These are phyloP conservation scores for Gobio occitaniae DNA, from an alignment of 2,797 vertebrate genomes.

Conservation along the genomic window DNA sequence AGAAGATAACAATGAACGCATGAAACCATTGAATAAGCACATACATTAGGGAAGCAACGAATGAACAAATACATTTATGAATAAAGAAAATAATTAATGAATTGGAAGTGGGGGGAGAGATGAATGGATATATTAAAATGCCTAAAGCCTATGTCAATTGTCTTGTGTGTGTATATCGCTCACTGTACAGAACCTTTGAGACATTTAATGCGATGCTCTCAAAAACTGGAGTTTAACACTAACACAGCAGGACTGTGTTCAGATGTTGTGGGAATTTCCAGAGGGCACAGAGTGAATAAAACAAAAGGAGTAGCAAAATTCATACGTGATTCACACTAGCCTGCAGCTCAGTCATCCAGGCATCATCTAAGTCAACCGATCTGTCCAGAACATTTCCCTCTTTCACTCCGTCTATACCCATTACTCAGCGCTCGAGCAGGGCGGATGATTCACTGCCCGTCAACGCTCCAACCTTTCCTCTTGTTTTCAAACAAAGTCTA, in stretches of 20 bases:
- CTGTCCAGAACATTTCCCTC: constrained; percentile 28
- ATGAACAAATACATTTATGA: not conserved
- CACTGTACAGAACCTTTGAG: not conserved
- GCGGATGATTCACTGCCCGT: constrained; percentile 35
- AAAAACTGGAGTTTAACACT: constrained; percentile 16
- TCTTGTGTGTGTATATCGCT: not conserved
- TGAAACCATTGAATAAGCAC: not conserved
- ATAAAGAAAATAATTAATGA: not conserved
- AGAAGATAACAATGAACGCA: not conserved
- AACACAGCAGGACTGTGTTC: constrained; percentile 14
- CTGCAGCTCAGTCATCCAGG: constrained; percentile 25
- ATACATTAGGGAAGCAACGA: not conserved
- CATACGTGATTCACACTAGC: constrained; percentile 19
- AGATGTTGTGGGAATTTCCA: constrained; percentile 26
- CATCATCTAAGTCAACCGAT: constrained; percentile 26
- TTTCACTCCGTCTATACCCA: constrained; percentile 8
- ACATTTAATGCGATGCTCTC: not conserved
- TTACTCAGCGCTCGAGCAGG: not conserved
- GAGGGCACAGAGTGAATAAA: constrained; percentile 5
- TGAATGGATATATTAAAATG: not conserved
- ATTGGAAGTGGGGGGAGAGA: not conserved
- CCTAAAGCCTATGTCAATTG: not conserved
- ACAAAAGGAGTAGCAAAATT: not conserved
- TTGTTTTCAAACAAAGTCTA: constrained; percentile 42
- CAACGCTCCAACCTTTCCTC: not conserved